Evolutionary conservation across 2,113 vertebrate genomes (phyloP).

Genomic region (Thymallus thymallus): DNA sequence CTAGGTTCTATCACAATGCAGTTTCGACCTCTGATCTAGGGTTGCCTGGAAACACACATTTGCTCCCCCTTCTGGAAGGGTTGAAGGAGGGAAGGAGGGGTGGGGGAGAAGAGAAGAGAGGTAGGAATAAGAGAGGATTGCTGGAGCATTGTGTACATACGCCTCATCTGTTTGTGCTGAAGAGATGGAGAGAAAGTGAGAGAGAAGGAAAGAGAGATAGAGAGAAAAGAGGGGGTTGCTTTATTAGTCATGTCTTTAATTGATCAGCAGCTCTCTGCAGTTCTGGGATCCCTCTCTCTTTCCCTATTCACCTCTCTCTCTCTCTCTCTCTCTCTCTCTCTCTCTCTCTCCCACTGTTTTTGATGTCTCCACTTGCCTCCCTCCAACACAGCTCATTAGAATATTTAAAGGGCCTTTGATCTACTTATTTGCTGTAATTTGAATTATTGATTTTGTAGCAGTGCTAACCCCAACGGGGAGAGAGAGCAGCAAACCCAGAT

Average conservation of each 20-base stretch:
- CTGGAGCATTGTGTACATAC: not conserved
- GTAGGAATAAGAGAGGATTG: constrained; percentile 17
- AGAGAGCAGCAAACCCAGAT: too few species aligned
- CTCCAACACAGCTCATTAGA: constrained; percentile 17
- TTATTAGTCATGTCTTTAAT: constrained; percentile 10
- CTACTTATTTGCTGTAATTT: constrained; percentile 38
- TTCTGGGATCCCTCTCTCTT: not conserved
- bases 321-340: not conserved
- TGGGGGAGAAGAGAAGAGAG: not conserved
- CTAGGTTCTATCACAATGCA: constrained; percentile 65
- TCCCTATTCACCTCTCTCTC: not conserved
- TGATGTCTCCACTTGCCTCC: constrained; percentile 24
- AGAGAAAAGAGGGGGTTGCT: constrained; percentile 19
- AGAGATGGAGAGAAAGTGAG: not conserved
- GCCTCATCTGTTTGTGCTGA: not conserved
- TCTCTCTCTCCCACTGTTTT: not conserved
- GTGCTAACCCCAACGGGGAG: too few species aligned
- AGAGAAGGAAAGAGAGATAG: too few species aligned
- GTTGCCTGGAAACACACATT: constrained; percentile 83
- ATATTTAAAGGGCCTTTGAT: constrained; percentile 24
- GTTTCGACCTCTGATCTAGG: constrained; percentile 56
- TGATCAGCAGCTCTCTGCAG: not conserved
- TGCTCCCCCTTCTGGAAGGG: constrained; percentile 17
- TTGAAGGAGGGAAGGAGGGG: not conserved
- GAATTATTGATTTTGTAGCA: constrained; percentile 33